Percentiles rank a stretch among this genome's conserved stretches.
These are phyloP conservation scores for Mesochorus sp. DNA, from an alignment of 2,888 invertebrate species.

Conservation along the genomic window DNA sequence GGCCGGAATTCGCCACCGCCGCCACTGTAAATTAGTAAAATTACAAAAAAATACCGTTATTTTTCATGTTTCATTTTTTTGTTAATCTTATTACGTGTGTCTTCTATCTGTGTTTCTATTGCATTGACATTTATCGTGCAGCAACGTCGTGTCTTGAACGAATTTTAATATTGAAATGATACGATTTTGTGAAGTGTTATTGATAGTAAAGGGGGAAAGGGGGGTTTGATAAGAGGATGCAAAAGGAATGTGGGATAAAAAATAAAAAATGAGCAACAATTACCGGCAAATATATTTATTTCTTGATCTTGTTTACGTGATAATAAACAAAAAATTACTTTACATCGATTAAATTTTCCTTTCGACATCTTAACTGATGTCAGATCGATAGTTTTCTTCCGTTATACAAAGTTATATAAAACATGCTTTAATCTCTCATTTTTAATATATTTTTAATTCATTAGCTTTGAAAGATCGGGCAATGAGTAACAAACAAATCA, in stretches of 20 bases:
- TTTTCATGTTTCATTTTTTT: not conserved
- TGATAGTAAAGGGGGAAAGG: not conserved
- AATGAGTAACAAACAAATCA: no score
- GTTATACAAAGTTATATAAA: no score
- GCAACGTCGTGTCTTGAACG: no score
- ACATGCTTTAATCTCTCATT: no score
- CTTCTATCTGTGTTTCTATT: no score
- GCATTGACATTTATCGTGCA: no score
- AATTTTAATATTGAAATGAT: no score
- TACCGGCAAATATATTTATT: constrained; percentile 77
- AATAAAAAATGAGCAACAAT: constrained; percentile 73
- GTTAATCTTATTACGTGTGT: not conserved
- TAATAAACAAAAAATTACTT: constrained; percentile 6
- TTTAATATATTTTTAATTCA: no score
- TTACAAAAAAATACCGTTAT: constrained; percentile 62
- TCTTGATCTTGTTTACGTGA: constrained; percentile 61
- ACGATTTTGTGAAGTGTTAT: not conserved
- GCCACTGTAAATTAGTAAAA: constrained; percentile 82
- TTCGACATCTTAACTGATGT: not conserved
- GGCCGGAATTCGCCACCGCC: constrained; percentile 91
- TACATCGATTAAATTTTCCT: not conserved
- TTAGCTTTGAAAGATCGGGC: no score
- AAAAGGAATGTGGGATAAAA: constrained; percentile 64
- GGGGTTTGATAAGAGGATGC: not conserved
- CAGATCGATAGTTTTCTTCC: no score